Percentiles rank a stretch among this genome's conserved stretches.
Conservation (phyloP, 2,797 vertebrate genomes). For the Hippopotamyrus pictus region DNA sequence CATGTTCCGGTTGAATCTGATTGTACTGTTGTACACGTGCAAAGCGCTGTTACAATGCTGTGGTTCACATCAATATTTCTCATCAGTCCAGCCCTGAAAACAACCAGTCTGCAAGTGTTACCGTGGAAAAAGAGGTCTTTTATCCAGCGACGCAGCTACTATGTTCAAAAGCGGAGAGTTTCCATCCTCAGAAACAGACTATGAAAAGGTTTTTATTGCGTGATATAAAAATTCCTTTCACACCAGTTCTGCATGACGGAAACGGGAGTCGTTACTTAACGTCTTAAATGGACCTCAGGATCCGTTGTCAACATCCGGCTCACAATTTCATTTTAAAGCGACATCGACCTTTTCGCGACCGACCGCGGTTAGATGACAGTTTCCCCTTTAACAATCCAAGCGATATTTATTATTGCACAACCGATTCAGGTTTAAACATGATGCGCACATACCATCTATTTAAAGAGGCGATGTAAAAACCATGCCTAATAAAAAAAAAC, state of each 20-base stretch:
- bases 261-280: background rate
- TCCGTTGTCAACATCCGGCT: background rate
- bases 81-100: background rate
- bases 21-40: background rate
- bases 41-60: background rate
- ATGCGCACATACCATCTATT: background rate
- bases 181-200: background rate
- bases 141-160: background rate
- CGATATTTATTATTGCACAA: background rate
- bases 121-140: background rate
- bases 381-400: background rate
- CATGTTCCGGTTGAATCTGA: background rate
- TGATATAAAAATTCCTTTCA: background rate
- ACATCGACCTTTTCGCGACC: background rate
- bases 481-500: slow-evolving; percentile 2
- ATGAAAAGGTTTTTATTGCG: background rate
- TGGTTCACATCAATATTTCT: background rate
- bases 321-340: background rate
- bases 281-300: background rate
- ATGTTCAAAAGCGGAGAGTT: background rate
- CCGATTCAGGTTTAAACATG: slow-evolving; percentile 9
- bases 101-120: background rate
- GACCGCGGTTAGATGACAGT: background rate
- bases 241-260: background rate
- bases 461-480: slow-evolving; percentile 1